Evolutionary conservation across 2,888 invertebrate genomes (phyloP).

Genomic region (Ectropis crepuscularia): DNA sequence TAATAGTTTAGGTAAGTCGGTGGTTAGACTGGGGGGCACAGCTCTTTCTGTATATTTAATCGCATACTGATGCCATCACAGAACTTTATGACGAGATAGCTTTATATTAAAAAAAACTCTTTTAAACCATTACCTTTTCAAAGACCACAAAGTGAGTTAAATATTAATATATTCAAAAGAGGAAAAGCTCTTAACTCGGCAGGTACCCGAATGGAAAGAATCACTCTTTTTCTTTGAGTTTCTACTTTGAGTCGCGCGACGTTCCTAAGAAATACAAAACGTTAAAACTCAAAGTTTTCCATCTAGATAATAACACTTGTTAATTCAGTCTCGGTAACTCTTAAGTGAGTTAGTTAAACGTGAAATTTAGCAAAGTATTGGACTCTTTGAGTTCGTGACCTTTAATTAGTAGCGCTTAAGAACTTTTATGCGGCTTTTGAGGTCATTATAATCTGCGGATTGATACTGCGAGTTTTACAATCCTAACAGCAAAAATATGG

Average conservation of each 20-base stretch:
- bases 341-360: constrained; percentile 56
- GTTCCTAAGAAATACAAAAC: constrained; percentile 44
- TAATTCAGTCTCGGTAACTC: constrained; percentile 53
- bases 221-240: constrained; percentile 38
- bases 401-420: constrained; percentile 41
- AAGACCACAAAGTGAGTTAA: constrained; percentile 23
- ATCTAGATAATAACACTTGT: constrained; percentile 53
- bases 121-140: constrained; percentile 23
- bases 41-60: too few relatives aligned
- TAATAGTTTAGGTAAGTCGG: too few relatives aligned
- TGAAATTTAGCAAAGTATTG: constrained; percentile 51
- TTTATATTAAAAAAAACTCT: constrained; percentile 9
- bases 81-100: not conserved
- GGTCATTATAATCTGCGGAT: too few relatives aligned
- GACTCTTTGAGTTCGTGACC: constrained; percentile 40
- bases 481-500: too few relatives aligned
- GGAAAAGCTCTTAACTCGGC: constrained; percentile 26
- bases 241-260: constrained; percentile 8
- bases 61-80: not conserved
- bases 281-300: constrained; percentile 33
- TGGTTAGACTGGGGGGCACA: too few relatives aligned
- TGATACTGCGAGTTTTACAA: too few relatives aligned
- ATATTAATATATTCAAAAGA: constrained; percentile 22
- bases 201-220: constrained; percentile 32
- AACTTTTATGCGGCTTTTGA: constrained; percentile 32